Evolutionary conservation across 2,888 invertebrate species (phyloP).

Genomic region (Oasisia sp.): DNA sequence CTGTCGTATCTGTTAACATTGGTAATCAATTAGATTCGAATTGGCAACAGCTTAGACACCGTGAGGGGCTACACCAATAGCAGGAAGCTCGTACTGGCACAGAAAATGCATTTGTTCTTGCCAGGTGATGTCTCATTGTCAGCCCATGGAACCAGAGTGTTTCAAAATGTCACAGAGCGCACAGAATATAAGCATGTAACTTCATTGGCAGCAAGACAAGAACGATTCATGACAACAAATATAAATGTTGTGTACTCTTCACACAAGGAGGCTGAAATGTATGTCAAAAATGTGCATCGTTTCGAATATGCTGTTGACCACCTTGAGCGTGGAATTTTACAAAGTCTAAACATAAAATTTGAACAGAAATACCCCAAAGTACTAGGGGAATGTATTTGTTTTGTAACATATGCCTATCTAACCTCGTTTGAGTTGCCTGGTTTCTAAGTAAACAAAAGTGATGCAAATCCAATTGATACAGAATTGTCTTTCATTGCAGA

Average conservation of each 20-base stretch:
- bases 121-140: background rate
- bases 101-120: background rate
- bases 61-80: background rate
- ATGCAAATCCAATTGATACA: background rate
- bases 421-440: background rate
- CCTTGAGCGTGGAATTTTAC: background rate
- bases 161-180: background rate
- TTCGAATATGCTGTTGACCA: background rate
- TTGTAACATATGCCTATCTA: background rate
- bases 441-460: background rate
- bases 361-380: background rate
- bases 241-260: background rate
- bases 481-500: background rate
- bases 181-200: background rate
- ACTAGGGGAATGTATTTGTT: background rate
- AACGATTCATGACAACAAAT: background rate
- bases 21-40: background rate
- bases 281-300: background rate
- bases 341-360: background rate
- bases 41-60: background rate
- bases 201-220: background rate
- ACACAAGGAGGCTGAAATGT: background rate
- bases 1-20: background rate
- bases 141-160: background rate
- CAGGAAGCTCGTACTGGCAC: background rate